Evolutionary conservation across 2,888 invertebrate species (phyloP).

Genomic region (Sussaba pulchella): DNA sequence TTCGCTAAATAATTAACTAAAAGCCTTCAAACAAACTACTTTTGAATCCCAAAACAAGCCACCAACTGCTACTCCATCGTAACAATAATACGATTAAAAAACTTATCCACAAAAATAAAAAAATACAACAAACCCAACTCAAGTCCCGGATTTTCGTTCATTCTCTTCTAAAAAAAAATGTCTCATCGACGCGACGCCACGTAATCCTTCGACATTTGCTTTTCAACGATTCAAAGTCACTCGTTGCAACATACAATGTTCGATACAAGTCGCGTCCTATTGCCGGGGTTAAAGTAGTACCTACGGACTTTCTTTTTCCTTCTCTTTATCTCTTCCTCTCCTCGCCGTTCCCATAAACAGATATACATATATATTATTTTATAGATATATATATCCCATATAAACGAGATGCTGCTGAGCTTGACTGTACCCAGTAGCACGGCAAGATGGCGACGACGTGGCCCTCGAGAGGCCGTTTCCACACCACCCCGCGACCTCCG

Average conservation of each 20-base stretch:
- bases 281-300: constrained; percentile 31
- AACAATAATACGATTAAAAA: too few relatives aligned
- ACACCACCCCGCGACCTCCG: constrained; percentile 72
- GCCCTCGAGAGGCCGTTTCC: constrained; percentile 81
- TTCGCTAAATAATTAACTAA: too few relatives aligned
- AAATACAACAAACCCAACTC: too few relatives aligned
- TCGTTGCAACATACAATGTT: constrained; percentile 15
- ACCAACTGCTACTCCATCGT: too few relatives aligned
- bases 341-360: not conserved
- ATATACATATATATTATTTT: too few relatives aligned
- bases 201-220: not conserved
- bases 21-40: too few relatives aligned
- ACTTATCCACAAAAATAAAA: too few relatives aligned
- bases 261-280: constrained; percentile 45
- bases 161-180: not conserved
- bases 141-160: too few relatives aligned
- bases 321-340: constrained; percentile 25
- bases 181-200: not conserved
- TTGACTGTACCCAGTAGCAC: constrained; percentile 80
- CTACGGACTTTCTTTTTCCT: constrained; percentile 15
- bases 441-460: constrained; percentile 83
- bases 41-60: too few relatives aligned
- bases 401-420: constrained; percentile 70
- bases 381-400: constrained; percentile 8
- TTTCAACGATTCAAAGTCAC: not conserved